A percentile compares a stretch with the other conserved stretches of the same genome.
Evolutionary conservation across 2,888 invertebrate species (phyloP).

Genomic region (Exephanes ischioxanthus): DNA sequence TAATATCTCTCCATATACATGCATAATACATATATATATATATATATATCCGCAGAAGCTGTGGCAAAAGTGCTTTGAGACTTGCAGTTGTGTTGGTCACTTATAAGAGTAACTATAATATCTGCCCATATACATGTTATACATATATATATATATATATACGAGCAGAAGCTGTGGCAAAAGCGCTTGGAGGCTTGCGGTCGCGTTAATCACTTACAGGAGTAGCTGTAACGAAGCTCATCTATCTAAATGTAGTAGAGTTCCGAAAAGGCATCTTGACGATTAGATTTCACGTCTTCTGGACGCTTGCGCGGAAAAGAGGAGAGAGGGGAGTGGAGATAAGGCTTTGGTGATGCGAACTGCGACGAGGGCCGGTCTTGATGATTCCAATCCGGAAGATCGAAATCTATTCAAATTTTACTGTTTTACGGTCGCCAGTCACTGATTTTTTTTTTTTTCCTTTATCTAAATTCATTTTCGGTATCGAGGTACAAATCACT

Average conservation of each 20-base stretch:
- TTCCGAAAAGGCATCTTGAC: constrained; percentile 28
- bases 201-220: constrained; percentile 32
- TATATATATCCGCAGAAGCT: background rate
- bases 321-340: too few relatives aligned
- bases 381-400: too few relatives aligned
- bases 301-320: too few relatives aligned
- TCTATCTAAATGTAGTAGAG: constrained; percentile 20
- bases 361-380: background rate
- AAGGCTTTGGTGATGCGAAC: too few relatives aligned
- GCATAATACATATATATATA: background rate
- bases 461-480: too few relatives aligned
- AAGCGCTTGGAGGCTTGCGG: constrained; percentile 36
- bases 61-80: constrained; percentile 41
- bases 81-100: constrained; percentile 30
- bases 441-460: too few relatives aligned
- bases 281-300: too few relatives aligned
- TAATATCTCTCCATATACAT: too few relatives aligned
- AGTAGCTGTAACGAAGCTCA: constrained; percentile 30
- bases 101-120: constrained; percentile 7
- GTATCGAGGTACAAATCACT: too few relatives aligned
- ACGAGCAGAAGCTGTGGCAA: constrained; percentile 13
- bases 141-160: background rate
- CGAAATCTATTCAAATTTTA: too few relatives aligned
- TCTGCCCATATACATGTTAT: too few relatives aligned
- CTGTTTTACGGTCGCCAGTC: too few relatives aligned